A percentile compares a stretch with the other conserved stretches of the same genome.
Evolutionary conservation across 2,888 invertebrate species (phyloP).

Genomic region (Smittia sp.): DNA sequence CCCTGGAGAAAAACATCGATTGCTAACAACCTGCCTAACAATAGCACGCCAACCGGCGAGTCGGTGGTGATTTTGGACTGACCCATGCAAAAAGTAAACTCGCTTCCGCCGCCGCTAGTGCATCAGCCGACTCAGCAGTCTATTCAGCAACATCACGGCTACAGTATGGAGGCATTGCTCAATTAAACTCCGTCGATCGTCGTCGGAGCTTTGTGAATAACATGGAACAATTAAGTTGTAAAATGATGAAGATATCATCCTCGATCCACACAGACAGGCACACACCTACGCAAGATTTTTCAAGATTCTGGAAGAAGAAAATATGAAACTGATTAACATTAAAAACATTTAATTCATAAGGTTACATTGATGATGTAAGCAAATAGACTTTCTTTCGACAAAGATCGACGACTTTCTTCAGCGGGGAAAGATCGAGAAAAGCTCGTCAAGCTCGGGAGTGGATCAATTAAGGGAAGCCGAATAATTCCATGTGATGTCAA

Average conservation of each 20-base stretch:
- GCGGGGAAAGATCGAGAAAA: too few relatives aligned
- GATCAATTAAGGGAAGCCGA: too few relatives aligned
- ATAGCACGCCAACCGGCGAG: constrained; percentile 53
- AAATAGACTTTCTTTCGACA: too few relatives aligned
- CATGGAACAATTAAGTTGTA: neutral
- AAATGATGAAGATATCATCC: neutral
- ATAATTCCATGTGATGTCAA: too few relatives aligned
- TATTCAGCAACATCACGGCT: constrained; percentile 58
- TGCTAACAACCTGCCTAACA: constrained; percentile 45
- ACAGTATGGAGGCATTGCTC: constrained; percentile 66
- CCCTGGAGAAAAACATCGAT: constrained; percentile 64
- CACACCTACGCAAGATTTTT: neutral
- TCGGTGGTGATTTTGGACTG: constrained; percentile 73
- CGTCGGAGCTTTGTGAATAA: constrained; percentile 49
- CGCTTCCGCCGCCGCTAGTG: constrained; percentile 43
- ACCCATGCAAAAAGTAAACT: constrained; percentile 54
- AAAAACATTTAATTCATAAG: neutral
- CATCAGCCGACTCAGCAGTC: constrained; percentile 44
- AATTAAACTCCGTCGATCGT: constrained; percentile 50
- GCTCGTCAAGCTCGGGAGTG: too few relatives aligned
- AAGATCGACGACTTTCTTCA: too few relatives aligned
- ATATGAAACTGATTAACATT: constrained; percentile 20
- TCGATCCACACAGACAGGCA: neutral
- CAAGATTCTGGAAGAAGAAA: neutral
- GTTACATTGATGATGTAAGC: too few relatives aligned